Conservation (phyloP, 2,888 invertebrate genomes). For the Phyllotreta striolata region DNA sequence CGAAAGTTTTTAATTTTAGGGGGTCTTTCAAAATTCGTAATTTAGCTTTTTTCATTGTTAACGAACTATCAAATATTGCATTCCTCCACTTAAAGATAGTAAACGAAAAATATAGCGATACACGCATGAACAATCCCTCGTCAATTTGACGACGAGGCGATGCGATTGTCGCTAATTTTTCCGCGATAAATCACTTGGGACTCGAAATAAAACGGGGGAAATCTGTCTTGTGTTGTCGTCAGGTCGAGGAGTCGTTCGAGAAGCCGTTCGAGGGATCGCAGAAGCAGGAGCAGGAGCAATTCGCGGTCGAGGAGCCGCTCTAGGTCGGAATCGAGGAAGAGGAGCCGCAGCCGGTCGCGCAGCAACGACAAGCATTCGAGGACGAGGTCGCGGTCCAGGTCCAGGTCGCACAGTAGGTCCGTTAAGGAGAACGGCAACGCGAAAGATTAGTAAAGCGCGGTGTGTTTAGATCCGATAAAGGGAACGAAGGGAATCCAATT, state of each 20-base stretch:
- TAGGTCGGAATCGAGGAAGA: slow-evolving; percentile 55
- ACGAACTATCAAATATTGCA: no score
- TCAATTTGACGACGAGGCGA: no score
- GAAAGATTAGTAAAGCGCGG: slow-evolving; percentile 50
- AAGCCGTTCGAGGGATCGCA: slow-evolving; percentile 59
- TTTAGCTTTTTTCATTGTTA: not conserved
- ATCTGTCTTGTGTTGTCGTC: slow-evolving; percentile 40
- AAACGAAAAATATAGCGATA: no score
- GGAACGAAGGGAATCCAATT: not conserved
- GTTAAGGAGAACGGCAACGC: slow-evolving; percentile 59
- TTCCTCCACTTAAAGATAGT: no score
- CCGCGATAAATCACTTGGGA: not conserved
- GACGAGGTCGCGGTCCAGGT: slow-evolving; percentile 57
- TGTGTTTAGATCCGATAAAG: slow-evolving; percentile 34
- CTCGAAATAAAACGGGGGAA: slow-evolving; percentile 39
- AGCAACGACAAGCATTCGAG: slow-evolving; percentile 54
- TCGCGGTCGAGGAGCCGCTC: slow-evolving; percentile 59
- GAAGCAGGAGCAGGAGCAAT: slow-evolving; percentile 58
- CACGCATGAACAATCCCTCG: no score
- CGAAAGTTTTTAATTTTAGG: not conserved
- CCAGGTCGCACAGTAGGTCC: slow-evolving; percentile 58
- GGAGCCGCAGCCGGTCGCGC: slow-evolving; percentile 56
- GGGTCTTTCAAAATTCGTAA: slow-evolving; percentile 3
- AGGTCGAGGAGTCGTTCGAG: slow-evolving; percentile 59
- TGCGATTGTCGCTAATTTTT: not conserved